Percentiles rank a stretch among this genome's conserved stretches.
Evolutionary conservation across 2,113 vertebrate genomes (phyloP).

Genomic region (Origma solitaria): DNA sequence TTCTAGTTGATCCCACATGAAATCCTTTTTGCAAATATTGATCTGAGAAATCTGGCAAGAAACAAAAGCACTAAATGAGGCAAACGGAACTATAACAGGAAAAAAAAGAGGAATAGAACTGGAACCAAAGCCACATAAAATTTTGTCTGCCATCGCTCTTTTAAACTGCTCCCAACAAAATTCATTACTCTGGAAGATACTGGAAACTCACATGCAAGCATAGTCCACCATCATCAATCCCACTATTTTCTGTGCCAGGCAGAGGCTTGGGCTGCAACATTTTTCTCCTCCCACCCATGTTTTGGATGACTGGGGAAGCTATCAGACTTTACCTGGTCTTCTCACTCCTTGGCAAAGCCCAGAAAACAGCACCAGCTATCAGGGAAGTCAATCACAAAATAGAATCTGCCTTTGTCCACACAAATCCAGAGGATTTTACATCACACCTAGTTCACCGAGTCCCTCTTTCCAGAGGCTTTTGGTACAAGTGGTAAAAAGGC

Average conservation of each 20-base stretch:
- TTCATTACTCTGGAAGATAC: not conserved
- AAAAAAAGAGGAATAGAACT: not conserved
- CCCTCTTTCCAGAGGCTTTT: not conserved
- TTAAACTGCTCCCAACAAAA: not conserved
- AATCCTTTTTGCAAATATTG: not conserved
- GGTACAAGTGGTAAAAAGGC: not conserved
- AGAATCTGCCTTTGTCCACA: not conserved
- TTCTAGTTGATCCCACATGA: not conserved
- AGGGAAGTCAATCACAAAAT: not conserved
- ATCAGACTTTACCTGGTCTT: not conserved
- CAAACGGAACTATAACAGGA: not conserved
- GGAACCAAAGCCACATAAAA: not conserved
- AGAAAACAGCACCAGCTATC: not conserved
- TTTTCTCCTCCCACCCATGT: not conserved
- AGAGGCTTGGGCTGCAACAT: not conserved
- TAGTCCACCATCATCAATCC: not conserved
- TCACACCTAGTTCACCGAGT: not conserved
- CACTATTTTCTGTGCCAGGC: not conserved
- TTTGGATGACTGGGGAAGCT: not conserved
- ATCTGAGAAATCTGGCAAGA: not conserved
- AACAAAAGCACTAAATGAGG: not conserved
- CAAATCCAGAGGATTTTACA: not conserved
- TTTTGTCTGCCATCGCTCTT: not conserved
- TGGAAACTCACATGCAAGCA: not conserved
- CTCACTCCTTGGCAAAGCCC: not conserved